These are phyloP conservation scores for Prionailurus bengalensis DNA, from an alignment of 2,113 vertebrate genomes.

Conservation along the genomic window DNA sequence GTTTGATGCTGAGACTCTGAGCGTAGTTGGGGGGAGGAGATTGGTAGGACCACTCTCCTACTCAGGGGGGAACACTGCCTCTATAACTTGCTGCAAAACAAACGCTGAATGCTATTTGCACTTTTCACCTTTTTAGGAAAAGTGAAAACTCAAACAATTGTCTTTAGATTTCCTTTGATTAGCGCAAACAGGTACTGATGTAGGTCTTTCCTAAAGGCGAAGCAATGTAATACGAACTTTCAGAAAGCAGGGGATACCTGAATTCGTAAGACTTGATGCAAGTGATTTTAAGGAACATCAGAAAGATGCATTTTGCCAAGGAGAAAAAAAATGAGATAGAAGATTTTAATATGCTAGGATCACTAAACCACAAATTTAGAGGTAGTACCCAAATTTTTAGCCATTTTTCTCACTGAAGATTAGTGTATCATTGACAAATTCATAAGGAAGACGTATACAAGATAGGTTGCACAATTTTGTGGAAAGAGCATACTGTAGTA, in stretches of 20 bases:
- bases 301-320: constrained; percentile 47
- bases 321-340: constrained; percentile 33
- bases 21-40: not conserved
- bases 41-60: not conserved
- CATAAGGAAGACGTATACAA: not conserved
- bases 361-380: not conserved
- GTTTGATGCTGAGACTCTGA: not conserved
- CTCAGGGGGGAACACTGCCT: not conserved
- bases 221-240: not conserved
- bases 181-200: not conserved
- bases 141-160: not conserved
- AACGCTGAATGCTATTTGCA: not conserved
- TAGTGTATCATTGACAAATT: not conserved
- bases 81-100: not conserved
- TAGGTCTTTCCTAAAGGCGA: not conserved
- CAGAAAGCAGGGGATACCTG: not conserved
- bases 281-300: constrained; percentile 60
- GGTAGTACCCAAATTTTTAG: not conserved
- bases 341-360: constrained; percentile 10
- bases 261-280: constrained; percentile 53
- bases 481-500: not conserved
- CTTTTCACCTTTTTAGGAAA: not conserved
- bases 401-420: not conserved
- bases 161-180: not conserved
- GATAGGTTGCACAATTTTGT: not conserved